Percentiles rank a stretch among this genome's conserved stretches.
Conservation (phyloP, 2,888 invertebrate species). For the Xylota segnis region DNA sequence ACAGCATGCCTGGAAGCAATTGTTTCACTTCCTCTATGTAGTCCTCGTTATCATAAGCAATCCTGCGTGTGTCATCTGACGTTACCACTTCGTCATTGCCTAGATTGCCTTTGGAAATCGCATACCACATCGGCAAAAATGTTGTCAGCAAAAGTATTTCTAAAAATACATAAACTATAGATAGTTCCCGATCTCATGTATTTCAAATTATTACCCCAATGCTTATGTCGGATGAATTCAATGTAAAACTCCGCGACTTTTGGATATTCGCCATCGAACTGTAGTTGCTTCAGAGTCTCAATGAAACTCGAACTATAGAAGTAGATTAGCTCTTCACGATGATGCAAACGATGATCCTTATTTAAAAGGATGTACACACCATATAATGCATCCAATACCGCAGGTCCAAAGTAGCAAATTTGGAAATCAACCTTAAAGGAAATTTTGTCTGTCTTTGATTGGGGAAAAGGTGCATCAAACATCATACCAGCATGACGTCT, state of each 20-base stretch:
- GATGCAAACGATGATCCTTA: conserved; percentile 22
- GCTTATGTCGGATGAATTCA: conserved; percentile 28
- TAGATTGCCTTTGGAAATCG: conserved; percentile 14
- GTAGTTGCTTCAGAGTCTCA: conserved; percentile 23
- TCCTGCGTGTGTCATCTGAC: not conserved
- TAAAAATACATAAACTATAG: conserved; percentile 38
- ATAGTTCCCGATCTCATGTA: not conserved
- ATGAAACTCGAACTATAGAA: conserved; percentile 44
- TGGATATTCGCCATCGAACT: conserved; percentile 34
- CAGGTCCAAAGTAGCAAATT: conserved; percentile 50
- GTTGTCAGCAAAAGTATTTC: conserved; percentile 78
- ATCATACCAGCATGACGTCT: conserved; percentile 78
- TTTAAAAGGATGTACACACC: conserved; percentile 13
- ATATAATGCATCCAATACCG: conserved; percentile 48
- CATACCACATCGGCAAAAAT: conserved; percentile 77
- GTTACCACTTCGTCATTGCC: not conserved
- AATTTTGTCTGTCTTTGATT: not conserved
- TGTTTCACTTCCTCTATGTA: conserved; percentile 25
- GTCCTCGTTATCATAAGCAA: conserved; percentile 4
- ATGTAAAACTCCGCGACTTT: conserved; percentile 38
- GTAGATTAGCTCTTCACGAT: conserved; percentile 42
- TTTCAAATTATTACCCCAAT: conserved; percentile 39
- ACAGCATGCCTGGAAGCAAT: conserved; percentile 22
- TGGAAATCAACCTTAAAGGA: conserved; percentile 54
- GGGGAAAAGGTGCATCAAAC: not conserved